Base-by-base conservation (phyloP, 2,888 invertebrate genomes). In the Cordilura impudica region DNA sequence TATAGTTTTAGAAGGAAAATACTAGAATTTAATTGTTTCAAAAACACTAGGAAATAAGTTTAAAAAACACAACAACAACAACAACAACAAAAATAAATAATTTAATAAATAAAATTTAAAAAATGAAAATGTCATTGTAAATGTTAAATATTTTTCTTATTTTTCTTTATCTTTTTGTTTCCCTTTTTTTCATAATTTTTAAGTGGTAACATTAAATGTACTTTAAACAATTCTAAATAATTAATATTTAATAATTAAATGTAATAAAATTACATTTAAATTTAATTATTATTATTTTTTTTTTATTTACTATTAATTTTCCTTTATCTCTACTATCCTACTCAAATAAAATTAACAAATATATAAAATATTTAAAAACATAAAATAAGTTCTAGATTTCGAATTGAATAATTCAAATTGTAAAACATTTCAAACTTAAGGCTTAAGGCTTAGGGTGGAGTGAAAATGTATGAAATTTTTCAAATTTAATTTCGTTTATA, bases 11-110 rank as follows among this genome's bases (percentile, higher is more conserved):
- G 74, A 69, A 10, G n/a, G 6, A 73, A 63, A 65, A 53, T 4
- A 51, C 6, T 75, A 81, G 80, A 81, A 79, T 79, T 82, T 78
- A 82, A 79, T 72, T 75, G 82, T 82, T 79, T 81, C 56, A 77
- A 79, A 82, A 81, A 81, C 78, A 76, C 31, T 81, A 79, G 67
- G n/a, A 61, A 45, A 43, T 75, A 79, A 79, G 79, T 79, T 75
- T 78, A 26, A 56, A 79, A 79, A 70, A 79, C 54, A 56, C 61
- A 51, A 43, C 23, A 63, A 51, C n/a, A n/a, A n/a, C n/a, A n/a
- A n/a, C n/a, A n/a, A n/a, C n/a, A n/a, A n/a, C n/a, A n/a, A n/a
- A n/a, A n/a, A n/a, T 43, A 56, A 43, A 35, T 31, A 14, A 21
- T 21, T 26, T 14, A n/a, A 29, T 26, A 2, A 23, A 12, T 61